Base-by-base conservation (phyloP, 2,797 vertebrate genomes). In the Carapus acus region DNA sequence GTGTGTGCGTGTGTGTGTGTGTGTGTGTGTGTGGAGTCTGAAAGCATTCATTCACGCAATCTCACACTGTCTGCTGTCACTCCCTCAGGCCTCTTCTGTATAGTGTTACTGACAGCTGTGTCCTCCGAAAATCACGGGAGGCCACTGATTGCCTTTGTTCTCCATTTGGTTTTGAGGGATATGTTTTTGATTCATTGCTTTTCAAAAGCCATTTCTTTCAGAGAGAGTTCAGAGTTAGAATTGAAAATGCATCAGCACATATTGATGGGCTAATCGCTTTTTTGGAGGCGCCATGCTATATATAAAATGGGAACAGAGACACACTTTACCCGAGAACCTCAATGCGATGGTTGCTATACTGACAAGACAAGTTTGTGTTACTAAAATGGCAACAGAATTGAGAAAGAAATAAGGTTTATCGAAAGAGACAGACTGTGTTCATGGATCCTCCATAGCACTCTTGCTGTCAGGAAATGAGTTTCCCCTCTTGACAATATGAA, bases 401-500 rank as follows among this genome's bases (percentile, higher is more conserved):
- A 24, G 17, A 40, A 8, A 15, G 15, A 27, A 18, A 33, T 49
- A 33, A 22, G 44, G 39, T 56, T 38, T 22, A 13, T 20, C 44
- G 17, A 33, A 51, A 18, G 23, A 7, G 2, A 43, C 39, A 24
- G 31, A 37, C 21, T 27, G 34, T n/a, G n/a, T 49, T 54, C 20
- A 59, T 58, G 47, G 22, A 19, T 18, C 20, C 17, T 37, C 19
- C 19, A 15, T 14, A 27, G 14, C 8, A 7, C 36, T 3, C 2
- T 53, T 62, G 37, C 49, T n/a, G n/a, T n/a, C n/a, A 19, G 34
- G 43, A 49, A 56, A 33, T 15, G 69, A 60, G 71, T 86, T 62
- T 65, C 72, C 58, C 68, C 56, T 76, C 71, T 31, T 19, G 54
- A 29, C 42, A 12, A 29, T 58, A 72, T 87, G 69, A 84, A 89